A percentile compares a stretch with the other conserved stretches of the same genome.
phyloP scores from a whole-genome alignment of 1,140 invertebrate species.

The Hormaphis cornu region DNA sequence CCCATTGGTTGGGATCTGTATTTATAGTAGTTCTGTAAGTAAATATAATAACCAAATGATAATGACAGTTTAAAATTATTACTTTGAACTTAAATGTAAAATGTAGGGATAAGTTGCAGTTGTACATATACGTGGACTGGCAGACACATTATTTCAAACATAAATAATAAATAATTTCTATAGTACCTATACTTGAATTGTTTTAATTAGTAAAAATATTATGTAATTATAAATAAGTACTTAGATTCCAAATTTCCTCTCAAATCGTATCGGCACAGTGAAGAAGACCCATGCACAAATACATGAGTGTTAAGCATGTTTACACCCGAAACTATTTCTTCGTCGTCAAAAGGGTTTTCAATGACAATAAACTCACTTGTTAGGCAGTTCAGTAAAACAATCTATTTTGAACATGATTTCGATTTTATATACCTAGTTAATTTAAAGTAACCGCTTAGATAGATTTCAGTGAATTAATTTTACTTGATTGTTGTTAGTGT shows the following conservation, averaged over 20 bases:
- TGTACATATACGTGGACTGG: background rate
- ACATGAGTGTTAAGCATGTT: constrained; percentile 66
- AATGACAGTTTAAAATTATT: background rate
- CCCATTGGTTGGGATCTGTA: constrained; percentile 54
- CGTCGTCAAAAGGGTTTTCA: constrained; percentile 64
- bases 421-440: too few relatives aligned
- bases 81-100: too few relatives aligned
- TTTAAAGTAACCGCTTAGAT: too few relatives aligned
- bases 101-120: too few relatives aligned
- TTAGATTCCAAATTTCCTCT: constrained; percentile 49
- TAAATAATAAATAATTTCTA: background rate
- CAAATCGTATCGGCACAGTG: constrained; percentile 66
- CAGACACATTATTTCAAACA: background rate
- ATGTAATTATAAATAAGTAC: constrained; percentile 24
- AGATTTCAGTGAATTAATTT: too few relatives aligned
- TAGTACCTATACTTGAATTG: too few relatives aligned
- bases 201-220: background rate
- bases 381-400: constrained; percentile 76
- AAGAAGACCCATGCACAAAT: constrained; percentile 52
- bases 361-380: constrained; percentile 80
- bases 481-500: constrained; percentile 91
- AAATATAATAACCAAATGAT: background rate
- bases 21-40: constrained; percentile 43
- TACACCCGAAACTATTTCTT: constrained; percentile 58
- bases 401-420: constrained; percentile 46